phyloP scores from a whole-genome alignment of 2,113 vertebrate genomes.

The Dinomys branickii region DNA sequence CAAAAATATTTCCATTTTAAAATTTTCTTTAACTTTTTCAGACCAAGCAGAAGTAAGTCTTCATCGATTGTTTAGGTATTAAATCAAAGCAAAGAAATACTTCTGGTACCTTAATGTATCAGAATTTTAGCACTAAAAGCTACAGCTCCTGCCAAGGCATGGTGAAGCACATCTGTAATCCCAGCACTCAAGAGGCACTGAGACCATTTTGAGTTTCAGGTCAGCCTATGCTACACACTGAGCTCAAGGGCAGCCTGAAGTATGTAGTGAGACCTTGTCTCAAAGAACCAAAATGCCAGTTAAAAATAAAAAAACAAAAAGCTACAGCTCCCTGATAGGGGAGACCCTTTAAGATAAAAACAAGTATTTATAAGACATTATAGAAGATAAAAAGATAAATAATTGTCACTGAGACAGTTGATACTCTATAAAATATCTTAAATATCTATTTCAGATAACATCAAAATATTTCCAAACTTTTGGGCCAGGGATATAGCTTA shows the following conservation, averaged over 20 bases:
- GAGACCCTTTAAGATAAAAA: neutral
- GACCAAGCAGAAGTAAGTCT: neutral
- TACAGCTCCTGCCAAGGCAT: no score
- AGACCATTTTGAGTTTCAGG: neutral
- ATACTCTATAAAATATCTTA: neutral
- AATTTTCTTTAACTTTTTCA: slow-evolving; percentile 23
- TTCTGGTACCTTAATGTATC: slow-evolving; percentile 6
- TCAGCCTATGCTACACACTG: neutral
- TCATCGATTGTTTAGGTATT: neutral
- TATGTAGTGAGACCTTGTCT: neutral
- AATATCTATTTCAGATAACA: neutral
- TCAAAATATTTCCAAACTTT: slow-evolving; percentile 2
- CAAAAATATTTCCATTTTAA: slow-evolving; percentile 32
- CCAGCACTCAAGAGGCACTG: neutral
- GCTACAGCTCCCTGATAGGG: neutral
- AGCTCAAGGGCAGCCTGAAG: neutral
- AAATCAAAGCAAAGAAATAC: neutral
- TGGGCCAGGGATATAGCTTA: no score
- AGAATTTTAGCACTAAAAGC: neutral
- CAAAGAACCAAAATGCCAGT: neutral
- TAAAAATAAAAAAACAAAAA: neutral
- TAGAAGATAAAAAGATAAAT: slow-evolving; percentile 1
- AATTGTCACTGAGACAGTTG: neutral
- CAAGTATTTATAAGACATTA: neutral
- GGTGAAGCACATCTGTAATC: neutral